Base-by-base conservation (phyloP, 2,888 invertebrate genomes). In the Linyphia triangularis region DNA sequence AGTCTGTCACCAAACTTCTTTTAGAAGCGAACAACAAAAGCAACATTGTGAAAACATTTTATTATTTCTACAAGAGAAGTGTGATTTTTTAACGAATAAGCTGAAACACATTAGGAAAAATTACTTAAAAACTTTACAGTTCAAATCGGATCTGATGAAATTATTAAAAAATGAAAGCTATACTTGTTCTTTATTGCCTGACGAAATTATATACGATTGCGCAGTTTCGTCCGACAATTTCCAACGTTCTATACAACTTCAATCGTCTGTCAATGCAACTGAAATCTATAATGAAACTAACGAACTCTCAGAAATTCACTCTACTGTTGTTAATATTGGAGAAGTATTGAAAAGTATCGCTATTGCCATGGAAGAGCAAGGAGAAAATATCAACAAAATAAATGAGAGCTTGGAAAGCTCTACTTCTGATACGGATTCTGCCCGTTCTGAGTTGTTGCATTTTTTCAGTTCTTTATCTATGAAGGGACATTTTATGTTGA, bases 241-340 rank as follows among this genome's bases (percentile, higher is more conserved):
- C n/a, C n/a, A 57, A 30, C 22, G 30, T n/a, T 9, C 7, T 24
- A 30, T n/a, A 13, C 16, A 19, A 13, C 24, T 26, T 19, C 57
- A 59, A 30, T 9, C 22, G 9, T 10, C 28, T 1, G 6, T 33
- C 19, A 22, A 57, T 30, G 28, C 5, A 19, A 28, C 10, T 5
- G 75, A 22, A n/a, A 2, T 10, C 13, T 10, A 19, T 16, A 26
- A n/a, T 0, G 28, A 16, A 10, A 22, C 16, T n/a, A 22, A 59
- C 37, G 57, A 75, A 30, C 9, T 75, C 13, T 19, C 6, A 9
- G 6, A 59, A 13, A 59, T 75, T 59, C 30, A 75, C 57, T 75
- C 75, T 5, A 59, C 75, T n/a, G 59, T 75, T 6, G 19, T 75
- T 28, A 19, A 75, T 1, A n/a, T n/a, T n/a, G n/a, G n/a, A n/a